Conservation (phyloP, 1,140 invertebrate species). For the Trypoxylus dichotomus region DNA sequence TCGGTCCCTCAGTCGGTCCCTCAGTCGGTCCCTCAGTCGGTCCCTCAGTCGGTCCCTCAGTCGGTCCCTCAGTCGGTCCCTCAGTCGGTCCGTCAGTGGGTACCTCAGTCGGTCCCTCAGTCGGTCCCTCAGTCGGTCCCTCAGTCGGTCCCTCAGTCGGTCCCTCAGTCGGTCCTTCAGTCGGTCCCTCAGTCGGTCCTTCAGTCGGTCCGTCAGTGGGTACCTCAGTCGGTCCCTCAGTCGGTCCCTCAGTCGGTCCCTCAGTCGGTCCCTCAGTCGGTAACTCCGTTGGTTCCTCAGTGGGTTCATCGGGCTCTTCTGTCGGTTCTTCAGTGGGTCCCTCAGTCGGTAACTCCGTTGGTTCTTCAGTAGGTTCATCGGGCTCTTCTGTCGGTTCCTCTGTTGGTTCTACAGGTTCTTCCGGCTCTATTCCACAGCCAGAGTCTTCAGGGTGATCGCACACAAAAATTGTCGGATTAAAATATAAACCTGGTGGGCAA, state of each 20-base stretch:
- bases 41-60: not conserved
- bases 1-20: not conserved
- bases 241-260: not conserved
- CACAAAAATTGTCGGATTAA: no score
- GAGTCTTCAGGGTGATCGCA: no score
- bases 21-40: not conserved
- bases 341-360: no score
- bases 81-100: not conserved
- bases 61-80: not conserved
- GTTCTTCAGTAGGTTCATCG: not conserved
- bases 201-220: no score
- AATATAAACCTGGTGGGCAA: no score
- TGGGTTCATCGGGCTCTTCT: not conserved
- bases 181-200: no score
- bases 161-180: no score
- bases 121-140: not conserved
- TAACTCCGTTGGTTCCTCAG: no score
- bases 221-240: no score
- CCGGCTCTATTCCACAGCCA: not conserved
- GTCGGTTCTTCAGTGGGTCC: not conserved
- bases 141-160: not conserved
- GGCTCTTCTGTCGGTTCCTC: not conserved
- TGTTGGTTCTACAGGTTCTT: not conserved
- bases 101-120: not conserved
- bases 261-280: no score